Base-by-base conservation (phyloP, 2,797 vertebrate species). In the Heterohyrax brucei region DNA sequence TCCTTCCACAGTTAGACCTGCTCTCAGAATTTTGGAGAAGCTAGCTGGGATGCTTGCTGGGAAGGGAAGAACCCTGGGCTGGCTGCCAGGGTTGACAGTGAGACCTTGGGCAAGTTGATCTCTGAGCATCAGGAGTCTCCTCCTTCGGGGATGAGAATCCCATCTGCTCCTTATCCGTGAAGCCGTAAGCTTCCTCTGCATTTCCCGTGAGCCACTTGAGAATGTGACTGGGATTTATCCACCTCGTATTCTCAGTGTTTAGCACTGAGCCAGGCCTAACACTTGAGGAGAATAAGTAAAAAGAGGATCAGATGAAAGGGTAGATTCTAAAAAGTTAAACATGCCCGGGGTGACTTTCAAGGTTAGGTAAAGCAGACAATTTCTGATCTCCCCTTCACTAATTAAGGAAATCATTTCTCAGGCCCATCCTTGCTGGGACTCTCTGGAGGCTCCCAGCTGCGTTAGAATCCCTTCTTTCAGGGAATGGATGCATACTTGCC, bases 401-500 rank as follows among this genome's bases (percentile, higher is more conserved):
- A 24, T 24, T 18, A 39, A 53, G n/a, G 44, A 28, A 5, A 18
- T 14, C 0, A 22, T 30, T 39, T 46, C 39, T 61, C 7, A 8
- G 0, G 26, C 66, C 26, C 9, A 30, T 46, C 44, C 3, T 72
- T 24, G 4, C 14, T 13, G 0, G 33, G 79, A 62, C 3, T n/a
- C 70, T 46, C 48, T 0, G 4, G 83, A n/a, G 59, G 16, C 13
- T 13, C 62, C 16, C 44, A 53, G 30, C 78, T 30, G 14, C 10
- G 0, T 7, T 10, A 28, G 28, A 22, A 28, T 22, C 6, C 21
- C 78, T 24, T 76, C 44, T 21, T 59, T 1, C 0, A 30, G 50
- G 61, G 8, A 10, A 14, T 21, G 13, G 0, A 30, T 13, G 44
- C 10, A 6, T 30, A 48, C 9, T n/a, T 44, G 22, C 18, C 44